These are phyloP conservation scores for Drosophila pachea DNA, from an alignment of 1,140 invertebrate genomes.

Conservation along the genomic window DNA sequence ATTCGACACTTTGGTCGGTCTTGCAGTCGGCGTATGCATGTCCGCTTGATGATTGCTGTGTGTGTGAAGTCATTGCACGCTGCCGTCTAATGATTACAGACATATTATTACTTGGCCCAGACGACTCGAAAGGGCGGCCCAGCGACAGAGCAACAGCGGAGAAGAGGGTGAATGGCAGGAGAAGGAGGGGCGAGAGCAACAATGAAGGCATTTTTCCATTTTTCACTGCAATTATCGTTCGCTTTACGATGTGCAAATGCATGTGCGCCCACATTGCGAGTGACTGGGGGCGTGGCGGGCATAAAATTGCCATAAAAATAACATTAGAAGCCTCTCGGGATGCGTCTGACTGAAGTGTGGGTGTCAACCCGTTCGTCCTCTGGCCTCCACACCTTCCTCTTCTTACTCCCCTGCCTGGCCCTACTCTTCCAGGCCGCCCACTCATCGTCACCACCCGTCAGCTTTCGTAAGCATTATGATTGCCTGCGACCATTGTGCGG, in stretches of 20 bases:
- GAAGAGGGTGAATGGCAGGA: no score
- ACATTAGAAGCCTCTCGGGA: conserved; percentile 44
- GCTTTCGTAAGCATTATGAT: conserved; percentile 25
- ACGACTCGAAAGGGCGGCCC: conserved; percentile 24
- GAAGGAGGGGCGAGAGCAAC: conserved; percentile 10
- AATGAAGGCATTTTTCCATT: conserved; percentile 42
- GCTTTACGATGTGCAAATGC: conserved; percentile 53
- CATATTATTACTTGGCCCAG: conserved; percentile 51
- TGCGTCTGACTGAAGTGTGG: conserved; percentile 42
- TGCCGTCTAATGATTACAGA: conserved; percentile 51
- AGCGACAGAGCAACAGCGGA: conserved; percentile 1
- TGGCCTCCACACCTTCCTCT: background rate
- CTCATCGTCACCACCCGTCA: conserved; percentile 19
- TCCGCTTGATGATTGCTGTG: conserved; percentile 23
- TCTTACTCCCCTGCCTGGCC: background rate
- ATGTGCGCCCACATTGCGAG: conserved; percentile 18
- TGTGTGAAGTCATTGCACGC: conserved; percentile 51
- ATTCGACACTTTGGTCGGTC: background rate
- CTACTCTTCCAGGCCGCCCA: no score
- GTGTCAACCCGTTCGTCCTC: background rate
- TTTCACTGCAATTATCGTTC: conserved; percentile 47
- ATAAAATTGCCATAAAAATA: conserved; percentile 56
- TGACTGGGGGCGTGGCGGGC: conserved; percentile 4
- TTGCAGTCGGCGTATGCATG: conserved; percentile 12
- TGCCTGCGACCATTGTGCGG: conserved; percentile 35